Evolutionary conservation across 2,797 vertebrate genomes (phyloP), one percentile per base, ranked within the genome.

Genomic region (Pogonophryne albipinna): DNA sequence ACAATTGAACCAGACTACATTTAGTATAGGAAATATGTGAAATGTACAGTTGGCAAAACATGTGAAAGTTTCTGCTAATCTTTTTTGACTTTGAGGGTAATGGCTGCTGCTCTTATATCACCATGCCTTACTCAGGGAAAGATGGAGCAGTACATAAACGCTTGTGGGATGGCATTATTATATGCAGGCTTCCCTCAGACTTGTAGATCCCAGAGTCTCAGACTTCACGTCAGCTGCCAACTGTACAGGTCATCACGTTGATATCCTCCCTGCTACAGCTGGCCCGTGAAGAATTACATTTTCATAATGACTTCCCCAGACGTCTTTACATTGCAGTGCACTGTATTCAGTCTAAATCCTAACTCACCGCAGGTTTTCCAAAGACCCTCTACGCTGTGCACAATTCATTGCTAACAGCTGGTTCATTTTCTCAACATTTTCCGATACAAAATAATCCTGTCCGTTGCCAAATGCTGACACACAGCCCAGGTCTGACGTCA

Each of bases 331-430:
- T 86, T 66, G 71, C 66, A 66, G 59, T 6, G 15, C 27, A 57
- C 82, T 82, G 61, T 51, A 71, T 80, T 63, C 66, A 58, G 80
- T 72, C 78, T 64, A 57, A 83, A 85, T 86, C 81, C 83, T 78
- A 79, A 66, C 83, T 80, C 81, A 76, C 80, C 66, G n/a, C 79
- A 87, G 60, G 49, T 42, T 90, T 89, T 87, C 87, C 85, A 86
- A 75, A 79, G 77, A 87, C 86, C 71, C 82, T 81, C 72, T 52
- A 63, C 85, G 62, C 66, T 87, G 66, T 68, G 79, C 67, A 74
- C 74, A 78, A 78, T 85, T 92, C 89, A 87, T 82, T 66, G 79
- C 80, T 81, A 77, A 90, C 93, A 91, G 86, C 89, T 93, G 94
- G 69, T 62, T 76, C 7, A 42, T 68, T 87, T 81, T 76, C 80